A percentile compares a stretch with the other conserved stretches of the same genome.
These are phyloP conservation scores for Phyllostomus discolor DNA, from an alignment of 2,113 vertebrate genomes.

Conservation along the genomic window DNA sequence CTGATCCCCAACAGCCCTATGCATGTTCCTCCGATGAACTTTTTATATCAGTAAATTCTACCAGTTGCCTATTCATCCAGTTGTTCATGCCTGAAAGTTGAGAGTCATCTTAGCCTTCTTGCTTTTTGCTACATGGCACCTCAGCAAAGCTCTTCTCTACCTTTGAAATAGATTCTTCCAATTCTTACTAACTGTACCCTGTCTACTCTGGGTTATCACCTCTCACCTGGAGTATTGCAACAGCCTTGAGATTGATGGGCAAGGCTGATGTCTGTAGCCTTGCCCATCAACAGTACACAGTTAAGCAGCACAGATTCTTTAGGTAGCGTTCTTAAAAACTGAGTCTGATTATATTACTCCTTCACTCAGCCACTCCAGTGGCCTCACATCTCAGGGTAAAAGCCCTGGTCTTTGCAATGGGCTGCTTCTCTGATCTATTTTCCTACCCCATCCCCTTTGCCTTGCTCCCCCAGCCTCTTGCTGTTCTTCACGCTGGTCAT, in stretches of 20 bases:
- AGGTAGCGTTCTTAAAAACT: not conserved
- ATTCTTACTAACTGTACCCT: not conserved
- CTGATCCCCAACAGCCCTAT: not conserved
- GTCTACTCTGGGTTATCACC: not conserved
- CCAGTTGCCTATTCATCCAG: not conserved
- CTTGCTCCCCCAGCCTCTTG: not conserved
- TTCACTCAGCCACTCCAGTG: not conserved
- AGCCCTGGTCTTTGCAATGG: not conserved
- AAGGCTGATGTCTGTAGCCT: not conserved
- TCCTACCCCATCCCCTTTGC: not conserved
- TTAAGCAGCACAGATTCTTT: not conserved
- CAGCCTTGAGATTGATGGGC: not conserved
- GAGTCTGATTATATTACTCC: not conserved
- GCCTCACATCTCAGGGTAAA: not conserved
- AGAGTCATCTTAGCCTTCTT: not conserved
- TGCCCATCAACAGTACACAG: not conserved
- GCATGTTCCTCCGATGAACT: not conserved
- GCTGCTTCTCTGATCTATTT: not conserved
- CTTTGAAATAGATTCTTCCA: not conserved
- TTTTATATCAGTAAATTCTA: not conserved
- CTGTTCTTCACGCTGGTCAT: not conserved
- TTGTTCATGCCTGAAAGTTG: not conserved
- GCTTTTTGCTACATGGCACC: not conserved
- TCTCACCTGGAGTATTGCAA: not conserved
- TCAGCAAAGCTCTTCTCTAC: not conserved